Evolutionary conservation across 2,113 vertebrate genomes (phyloP), one percentile per base, ranked within the genome.

Genomic region (Psittacula cyanocephala): DNA sequence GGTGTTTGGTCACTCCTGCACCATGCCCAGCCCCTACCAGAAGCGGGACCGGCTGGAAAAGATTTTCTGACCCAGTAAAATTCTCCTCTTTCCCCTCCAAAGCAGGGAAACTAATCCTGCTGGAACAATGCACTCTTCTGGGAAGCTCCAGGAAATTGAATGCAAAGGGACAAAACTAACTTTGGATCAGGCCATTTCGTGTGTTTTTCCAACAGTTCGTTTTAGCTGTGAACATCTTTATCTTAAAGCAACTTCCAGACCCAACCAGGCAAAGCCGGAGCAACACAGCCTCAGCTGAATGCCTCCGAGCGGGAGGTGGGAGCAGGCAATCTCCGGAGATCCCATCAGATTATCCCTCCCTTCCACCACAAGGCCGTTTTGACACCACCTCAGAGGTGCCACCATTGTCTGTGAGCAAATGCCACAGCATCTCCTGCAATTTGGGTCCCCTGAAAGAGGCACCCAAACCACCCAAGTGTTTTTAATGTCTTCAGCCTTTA

Each of bases 311-410:
- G 13, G 39, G n/a, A n/a, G 8, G 10, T 18, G 16, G 62, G 46
- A 50, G 15, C 41, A 71, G 50, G 28, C 0, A 3, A 39, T 17
- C 43, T 46, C 43, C 0, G 3, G 10, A 46, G n/a, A 33, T 41
- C 70, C 43, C 22, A 33, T 63, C 0, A 28, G 29, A 17, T 41
- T 28, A 35, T 8, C 39, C 29, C 33, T 17, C 17, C 69, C 15
- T 59, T 35, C 41, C 24, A 16, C 4, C 0, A 5, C 3, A 25
- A 43, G 0, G 2, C 16, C 0, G 0, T 33, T 57, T 27, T 57
- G 39, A 52, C 46, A 24, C 1, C 0, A 44, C 47, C 29, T 33
- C 16, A 9, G 64, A 29, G 41, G 20, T 6, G 0, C 23, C 44
- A 28, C 28, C 31, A 17, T 41, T 67, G 39, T 49, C 64, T 37